Evolutionary conservation across 2,888 invertebrate species (phyloP), one percentile per base, ranked within the genome.

Genomic region (Cyrtodaria siliqua): DNA sequence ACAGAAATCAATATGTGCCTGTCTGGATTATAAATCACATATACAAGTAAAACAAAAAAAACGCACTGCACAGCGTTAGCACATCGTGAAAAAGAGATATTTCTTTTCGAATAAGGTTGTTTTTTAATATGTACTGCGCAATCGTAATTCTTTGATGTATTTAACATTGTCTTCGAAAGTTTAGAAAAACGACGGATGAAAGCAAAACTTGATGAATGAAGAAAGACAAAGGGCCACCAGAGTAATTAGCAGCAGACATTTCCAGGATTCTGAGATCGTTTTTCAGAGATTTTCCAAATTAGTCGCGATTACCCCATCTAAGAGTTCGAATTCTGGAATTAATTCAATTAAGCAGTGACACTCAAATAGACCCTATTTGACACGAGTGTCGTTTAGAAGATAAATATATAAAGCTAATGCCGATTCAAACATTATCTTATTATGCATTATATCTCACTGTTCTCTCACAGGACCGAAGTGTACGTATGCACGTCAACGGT

Each of bases 361-460:
- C 59, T 55, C 53, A 61, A 64, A 66, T 60, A 64, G 63, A 69
- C 59, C 64, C 33, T 47, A 27, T 20, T 44, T 60, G 75, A 55
- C 75, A 69, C 40, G 18, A 53, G 26, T 38, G 69, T 64, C 64
- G 57, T 60, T 66, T 42, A 64, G 52, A 59, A 53, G 64, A 49
- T 62, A 63, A 75, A 69, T 75, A 75, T 75, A 75, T 69, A 64
- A 75, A 55, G 60, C 69, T 42, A 42, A 56, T 47, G 52, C 64
- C 61, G 52, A 64, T 69, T 64, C 60, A 75, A 70, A 75, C 61
- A 75, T 75, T 75, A 75, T 75, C 75, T 59, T 69, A 75, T 75
- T 75, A 75, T 57, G 56, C 40, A 20, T 40, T 55, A 27, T 53
- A 38, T 53, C 49, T 49, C 38, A 42, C 47, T 47, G 55, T 26